A percentile compares a stretch with the other conserved stretches of the same genome.
These are phyloP conservation scores for Mesorhabditis sp. DNA, from an alignment of 2,888 invertebrate species.

Conservation along the genomic window DNA sequence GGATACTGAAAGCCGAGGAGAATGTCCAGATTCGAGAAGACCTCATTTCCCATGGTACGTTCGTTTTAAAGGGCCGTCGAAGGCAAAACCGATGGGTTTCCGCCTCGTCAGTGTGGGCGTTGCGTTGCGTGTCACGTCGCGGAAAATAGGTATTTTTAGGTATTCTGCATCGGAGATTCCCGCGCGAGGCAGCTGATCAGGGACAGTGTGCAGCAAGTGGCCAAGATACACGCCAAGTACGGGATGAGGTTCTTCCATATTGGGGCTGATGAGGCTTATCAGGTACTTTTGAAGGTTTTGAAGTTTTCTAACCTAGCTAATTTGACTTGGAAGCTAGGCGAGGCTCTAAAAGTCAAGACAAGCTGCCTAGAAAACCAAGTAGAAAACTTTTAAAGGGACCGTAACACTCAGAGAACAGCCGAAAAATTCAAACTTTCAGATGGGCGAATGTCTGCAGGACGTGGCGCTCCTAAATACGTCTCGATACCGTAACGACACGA, in stretches of 20 bases:
- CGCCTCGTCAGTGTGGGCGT: no score
- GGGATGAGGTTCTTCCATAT: constrained; percentile 66
- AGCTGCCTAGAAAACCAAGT: no score
- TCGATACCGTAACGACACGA: constrained; percentile 28
- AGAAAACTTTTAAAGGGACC: no score
- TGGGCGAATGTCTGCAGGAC: constrained; percentile 36
- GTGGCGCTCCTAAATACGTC: constrained; percentile 22
- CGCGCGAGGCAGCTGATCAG: constrained; percentile 58
- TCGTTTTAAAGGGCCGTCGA: neutral
- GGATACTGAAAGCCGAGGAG: constrained; percentile 71
- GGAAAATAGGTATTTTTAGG: constrained; percentile 13
- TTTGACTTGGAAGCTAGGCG: no score
- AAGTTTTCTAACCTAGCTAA: no score
- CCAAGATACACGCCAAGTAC: constrained; percentile 59
- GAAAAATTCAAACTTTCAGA: constrained; percentile 12
- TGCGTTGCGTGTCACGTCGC: no score
- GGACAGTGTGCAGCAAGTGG: constrained; percentile 38
- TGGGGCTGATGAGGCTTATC: constrained; percentile 62
- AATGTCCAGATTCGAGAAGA: constrained; percentile 72
- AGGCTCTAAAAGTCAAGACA: no score
- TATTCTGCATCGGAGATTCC: constrained; percentile 45
- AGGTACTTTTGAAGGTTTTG: constrained; percentile 17
- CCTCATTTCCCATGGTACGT: constrained; percentile 61
- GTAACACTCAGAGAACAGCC: no score
- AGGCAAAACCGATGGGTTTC: no score